phyloP scores from a whole-genome alignment of 2,113 vertebrate species.

The Nycticryphes semicollaris region DNA sequence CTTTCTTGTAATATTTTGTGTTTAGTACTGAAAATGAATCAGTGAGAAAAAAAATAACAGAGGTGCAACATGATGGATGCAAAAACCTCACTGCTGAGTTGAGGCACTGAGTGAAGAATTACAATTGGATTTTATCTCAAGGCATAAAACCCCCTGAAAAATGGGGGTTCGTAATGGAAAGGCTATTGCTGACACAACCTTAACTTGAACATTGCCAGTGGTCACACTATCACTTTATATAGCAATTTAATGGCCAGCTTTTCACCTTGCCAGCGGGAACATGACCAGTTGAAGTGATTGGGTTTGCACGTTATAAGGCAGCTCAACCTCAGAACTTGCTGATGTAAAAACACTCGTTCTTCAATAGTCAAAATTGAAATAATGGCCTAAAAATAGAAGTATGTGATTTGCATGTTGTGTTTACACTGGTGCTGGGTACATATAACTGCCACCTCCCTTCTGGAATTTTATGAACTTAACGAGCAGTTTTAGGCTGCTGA shows the following conservation, averaged over 20 bases:
- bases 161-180: constrained; percentile 27
- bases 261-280: constrained; percentile 20
- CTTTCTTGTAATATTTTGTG: neutral
- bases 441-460: neutral
- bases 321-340: constrained; percentile 3
- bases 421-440: neutral
- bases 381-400: constrained; percentile 42
- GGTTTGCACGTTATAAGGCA: constrained; percentile 33
- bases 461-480: constrained; percentile 22
- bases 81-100: neutral
- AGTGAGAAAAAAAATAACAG: neutral
- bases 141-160: constrained; percentile 47
- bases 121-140: constrained; percentile 32
- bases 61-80: constrained; percentile 2
- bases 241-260: constrained; percentile 49
- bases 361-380: constrained; percentile 55
- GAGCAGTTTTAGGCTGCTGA: neutral
- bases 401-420: constrained; percentile 4
- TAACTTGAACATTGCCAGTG: constrained; percentile 37
- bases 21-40: constrained; percentile 18
- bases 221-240: constrained; percentile 48
- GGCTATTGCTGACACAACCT: constrained; percentile 55
- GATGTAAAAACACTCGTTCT: constrained; percentile 25
- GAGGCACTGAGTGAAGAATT: constrained; percentile 20
- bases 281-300: constrained; percentile 26